Base-by-base conservation (phyloP, 92 coral and sea anemone species). In the Virgularia gustaviana region DNA sequence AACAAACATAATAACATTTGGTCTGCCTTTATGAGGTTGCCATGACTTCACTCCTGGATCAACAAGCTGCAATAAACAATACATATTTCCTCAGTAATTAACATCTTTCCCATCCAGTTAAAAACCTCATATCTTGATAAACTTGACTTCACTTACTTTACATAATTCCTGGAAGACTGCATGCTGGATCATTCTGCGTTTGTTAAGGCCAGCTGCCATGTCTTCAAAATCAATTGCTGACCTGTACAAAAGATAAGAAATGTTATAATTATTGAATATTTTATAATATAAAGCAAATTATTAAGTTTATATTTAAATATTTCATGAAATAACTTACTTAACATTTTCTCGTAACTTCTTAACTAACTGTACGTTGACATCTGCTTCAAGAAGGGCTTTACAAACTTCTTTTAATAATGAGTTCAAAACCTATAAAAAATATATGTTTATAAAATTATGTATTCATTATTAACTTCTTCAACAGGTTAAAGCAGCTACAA, bases 221-320 rank as follows among this genome's bases (percentile, higher is more conserved):
- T 94, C 99, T 6, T 94, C 99, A 87, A 94, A 94, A 65, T 94
- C 99, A 53, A 94, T 94, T 16, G 99, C 99, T 55, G 99, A 79
- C 73, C 96, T 88, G 41, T 49, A 52, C 19, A 10, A 57, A 22
- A 36, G 23, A 10, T 44, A 23, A 53, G 3, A 33, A 9, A 20
- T 24, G 13, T 20, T 6, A 39, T 15, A 39, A 39, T 39, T 39
- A 39, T 15, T n/a, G n/a, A n/a, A n/a, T n/a, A n/a, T n/a, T n/a
- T n/a, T n/a, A n/a, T n/a, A n/a, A n/a, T n/a, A n/a, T n/a, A n/a
- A n/a, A 39, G 45, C 45, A 39, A 7, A 39, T 39, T 39, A 39
- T 39, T 39, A 7, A 7, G 15, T 39, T 7, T 15, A 39, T 39
- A 39, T 39, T 7, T 39, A 39, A 7, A 39, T 39, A 39, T 39